phyloP scores from a whole-genome alignment of 2,113 vertebrate species.

The Leuciscus idus region DNA sequence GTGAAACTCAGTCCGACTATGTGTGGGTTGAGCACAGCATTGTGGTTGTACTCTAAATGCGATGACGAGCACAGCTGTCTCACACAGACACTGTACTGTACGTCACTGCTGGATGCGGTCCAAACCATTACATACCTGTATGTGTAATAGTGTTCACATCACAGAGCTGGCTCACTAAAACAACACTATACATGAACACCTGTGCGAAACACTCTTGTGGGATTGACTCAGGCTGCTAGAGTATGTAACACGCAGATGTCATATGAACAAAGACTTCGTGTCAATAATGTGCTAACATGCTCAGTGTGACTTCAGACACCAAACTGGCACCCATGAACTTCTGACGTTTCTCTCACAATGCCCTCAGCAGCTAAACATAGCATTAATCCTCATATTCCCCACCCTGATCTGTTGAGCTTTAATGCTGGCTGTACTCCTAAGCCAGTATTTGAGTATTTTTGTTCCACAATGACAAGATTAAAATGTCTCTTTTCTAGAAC shows the following conservation, averaged over 20 bases:
- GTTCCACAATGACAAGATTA: constrained; percentile 56
- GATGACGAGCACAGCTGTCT: constrained; percentile 10
- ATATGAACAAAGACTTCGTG: neutral
- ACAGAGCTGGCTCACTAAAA: neutral
- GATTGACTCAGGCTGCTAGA: neutral
- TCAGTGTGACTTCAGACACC: constrained; percentile 4
- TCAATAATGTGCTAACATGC: neutral
- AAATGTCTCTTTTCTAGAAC: constrained; percentile 8
- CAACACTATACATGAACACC: neutral
- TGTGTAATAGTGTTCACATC: neutral
- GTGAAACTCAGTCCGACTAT: constrained; percentile 10
- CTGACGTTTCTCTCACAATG: neutral
- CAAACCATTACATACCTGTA: constrained; percentile 30
- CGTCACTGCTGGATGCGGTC: constrained; percentile 10
- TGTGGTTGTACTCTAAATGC: constrained; percentile 14
- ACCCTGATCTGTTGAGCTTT: constrained; percentile 3
- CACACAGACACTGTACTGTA: neutral
- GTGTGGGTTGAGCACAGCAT: neutral
- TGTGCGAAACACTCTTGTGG: neutral
- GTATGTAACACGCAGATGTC: neutral
- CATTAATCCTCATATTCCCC: constrained; percentile 24
- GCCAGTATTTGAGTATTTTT: constrained; percentile 29
- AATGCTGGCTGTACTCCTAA: constrained; percentile 13
- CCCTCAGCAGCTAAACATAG: constrained; percentile 36
- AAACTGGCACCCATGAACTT: constrained; percentile 2